Base-by-base conservation (phyloP, 2,888 invertebrate species). In the Amiota communis region DNA sequence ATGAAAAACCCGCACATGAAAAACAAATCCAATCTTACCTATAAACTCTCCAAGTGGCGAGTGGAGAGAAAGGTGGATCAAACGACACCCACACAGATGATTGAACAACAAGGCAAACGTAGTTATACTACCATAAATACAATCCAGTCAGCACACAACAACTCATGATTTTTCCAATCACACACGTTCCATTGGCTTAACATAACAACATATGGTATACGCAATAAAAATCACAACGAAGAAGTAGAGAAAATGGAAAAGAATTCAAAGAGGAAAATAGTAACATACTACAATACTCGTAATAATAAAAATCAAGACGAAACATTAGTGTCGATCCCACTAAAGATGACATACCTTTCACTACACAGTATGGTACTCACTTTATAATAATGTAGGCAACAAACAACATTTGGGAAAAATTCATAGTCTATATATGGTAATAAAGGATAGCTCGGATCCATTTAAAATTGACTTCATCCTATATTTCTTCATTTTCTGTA, bases 151-250 rank as follows among this genome's bases (percentile, higher is more conserved):
- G 36, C 6, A n/a, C n/a, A n/a, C 23, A 23, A 36, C 36, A 36
- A 6, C 36, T 49, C 20, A 61, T 51, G 59, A 69, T 70, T 74
- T 76, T 65, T 73, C 69, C 72, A 70, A 68, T 61, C n/a, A 74
- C 70, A 72, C 74, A 79, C 53, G 85, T 78, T 79, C 68, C 79
- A 85, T 81, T 83, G 82, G 78, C 82, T 81, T 85, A 83, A 80
- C 80, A 79, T 23, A 23, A 20, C 17, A 63, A 15, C 36, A 17
- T 17, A 63, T 36, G 10, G 80, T 83, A 83, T 85, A 83, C 82
- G 82, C 86, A 83, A 81, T 82, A 82, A 74, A 84, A 78, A 36
- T 36, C 36, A 36, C 36, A 36, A 6, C 36, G 6, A 36, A 36
- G 36, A 36, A 36, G 36, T 2, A 36, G 36, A 36, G 36, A 81